Evolutionary conservation across 2,888 invertebrate species (phyloP).

Genomic region (Acronicta alni): DNA sequence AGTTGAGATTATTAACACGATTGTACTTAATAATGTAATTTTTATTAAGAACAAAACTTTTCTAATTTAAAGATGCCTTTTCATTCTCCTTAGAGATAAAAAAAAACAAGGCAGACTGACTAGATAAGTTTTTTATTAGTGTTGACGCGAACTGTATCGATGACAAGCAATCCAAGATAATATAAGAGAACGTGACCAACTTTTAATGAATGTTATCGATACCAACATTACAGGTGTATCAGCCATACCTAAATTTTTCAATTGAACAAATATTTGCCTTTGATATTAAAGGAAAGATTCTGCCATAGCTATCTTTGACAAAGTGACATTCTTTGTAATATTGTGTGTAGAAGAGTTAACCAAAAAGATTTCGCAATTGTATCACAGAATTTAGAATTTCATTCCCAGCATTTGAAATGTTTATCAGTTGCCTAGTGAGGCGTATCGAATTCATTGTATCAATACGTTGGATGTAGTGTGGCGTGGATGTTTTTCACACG

Average conservation of each 20-base stretch:
- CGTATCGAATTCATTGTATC: conserved; percentile 70
- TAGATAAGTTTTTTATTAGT: conserved; percentile 13
- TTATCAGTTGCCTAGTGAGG: conserved; percentile 73
- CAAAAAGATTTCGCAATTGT: conserved; percentile 70
- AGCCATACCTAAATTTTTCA: conserved; percentile 57
- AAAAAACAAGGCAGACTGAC: not conserved
- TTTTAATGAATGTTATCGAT: conserved; percentile 57
- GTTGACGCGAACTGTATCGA: conserved; percentile 34
- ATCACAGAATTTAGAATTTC: conserved; percentile 60
- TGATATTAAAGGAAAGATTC: conserved; percentile 50
- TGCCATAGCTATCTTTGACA: conserved; percentile 56
- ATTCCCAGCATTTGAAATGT: conserved; percentile 67
- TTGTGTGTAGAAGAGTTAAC: conserved; percentile 56
- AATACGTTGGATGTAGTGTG: conserved; percentile 53
- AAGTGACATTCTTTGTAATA: conserved; percentile 59
- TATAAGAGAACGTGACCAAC: conserved; percentile 49
- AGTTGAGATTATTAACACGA: conserved; percentile 16
- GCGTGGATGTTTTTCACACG: conserved; percentile 73
- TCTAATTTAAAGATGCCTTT: too few species aligned
- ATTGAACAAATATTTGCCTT: conserved; percentile 65
- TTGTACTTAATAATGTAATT: not conserved
- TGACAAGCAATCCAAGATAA: conserved; percentile 57
- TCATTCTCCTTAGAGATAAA: too few species aligned
- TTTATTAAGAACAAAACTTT: too few species aligned
- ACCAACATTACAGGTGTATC: conserved; percentile 50